Base-by-base conservation (phyloP, 1,140 invertebrate species). In the Coelopa frigida region DNA sequence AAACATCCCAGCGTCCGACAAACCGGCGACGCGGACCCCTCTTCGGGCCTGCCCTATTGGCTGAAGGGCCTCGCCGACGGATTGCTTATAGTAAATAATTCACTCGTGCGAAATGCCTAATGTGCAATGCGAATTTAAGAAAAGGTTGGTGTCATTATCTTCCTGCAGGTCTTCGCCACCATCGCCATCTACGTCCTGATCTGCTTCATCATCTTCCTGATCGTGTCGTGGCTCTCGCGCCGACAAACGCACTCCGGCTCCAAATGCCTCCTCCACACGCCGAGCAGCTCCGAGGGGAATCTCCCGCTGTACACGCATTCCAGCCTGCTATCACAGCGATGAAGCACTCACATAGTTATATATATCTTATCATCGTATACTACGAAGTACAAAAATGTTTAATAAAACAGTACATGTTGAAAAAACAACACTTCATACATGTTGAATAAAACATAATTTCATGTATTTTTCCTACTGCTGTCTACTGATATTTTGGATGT, bases 171-270 rank as follows among this genome's bases (percentile, higher is more conserved):
- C 24, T 20, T 50, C 18, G 37, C 29, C 5, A 50, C 44, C 10
- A 32, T 46, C 24, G 15, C 17, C n/a, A 38, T 50, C 43, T 46
- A 46, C 37, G 12, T 46, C 3, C 24, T 50, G 21, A 50, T 50
- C 8, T 50, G 44, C 24, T 46, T 50, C 23, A 23, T 41, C 10
- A 50, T 50, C 33, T 50, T 42, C 14, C 29, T 50, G 12, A 45
- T 50, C 29, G 48, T 50, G 3, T 26, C 37, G 15, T 50, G 48
- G 42, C 31, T 50, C 20, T 38, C 42, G 36, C 24, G 29, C 7
- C 20, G 48, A 14, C 37, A 48, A 33, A 17, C n/a, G 3, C 26
- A 46, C 7, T 39, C 20, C 10, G 11, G 37, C 2, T 15, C 23
- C 3, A 39, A 15, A 11, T 29, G 22, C 11, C 2, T 39, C 5